Evolutionary conservation across 2,888 invertebrate genomes (phyloP), one percentile per base, ranked within the genome.

Genomic region (Aleiodes alternator): DNA sequence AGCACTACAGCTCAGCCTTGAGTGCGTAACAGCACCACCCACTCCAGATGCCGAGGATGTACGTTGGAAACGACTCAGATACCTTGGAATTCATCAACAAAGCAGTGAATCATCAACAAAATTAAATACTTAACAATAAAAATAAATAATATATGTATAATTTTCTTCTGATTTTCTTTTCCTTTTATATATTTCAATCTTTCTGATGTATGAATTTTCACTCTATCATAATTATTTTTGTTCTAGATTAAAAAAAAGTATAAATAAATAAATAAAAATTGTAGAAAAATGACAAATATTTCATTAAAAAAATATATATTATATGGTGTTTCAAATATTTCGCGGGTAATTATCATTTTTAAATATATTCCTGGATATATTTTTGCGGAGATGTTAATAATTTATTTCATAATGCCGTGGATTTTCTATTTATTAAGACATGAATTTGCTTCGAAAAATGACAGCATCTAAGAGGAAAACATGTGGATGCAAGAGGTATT

Each of bases 1-100:
- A 80, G 92, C 92, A 1, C 81, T 92, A 23, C 87, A 90, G 79
- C 83, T 92, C 75, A 92, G 92, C 83, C 85, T 92, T 74, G 89
- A 90, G 77, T 89, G 89, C 59, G 86, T 87, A 5, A 87, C 88
- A 4, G 85, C 87, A 43, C 89, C 89, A 12, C 83, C 87, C 9
- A 89, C 88, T 3, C 88, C 88, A 6, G 89, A 89, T 78, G 86
- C 85, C 2, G 89, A 89, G 48, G 88, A 89, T 69, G 66, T 87
- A 5, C 87, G 86, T 50, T 88, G 87, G 83, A 83, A 84, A 64
- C 84, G 87, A 6, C 77, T 88, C 59, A 84, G 81, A 64, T 85
- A 86, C 72, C 82, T 88, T 8, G 83, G 81, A 55, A 79, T 81
- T 66, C 81, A 85, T 51, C 68, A 16, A 29, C 51, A 85, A 34